Conservation (phyloP, 2,113 vertebrate species). For the Daphoenositta chrysoptera region DNA sequence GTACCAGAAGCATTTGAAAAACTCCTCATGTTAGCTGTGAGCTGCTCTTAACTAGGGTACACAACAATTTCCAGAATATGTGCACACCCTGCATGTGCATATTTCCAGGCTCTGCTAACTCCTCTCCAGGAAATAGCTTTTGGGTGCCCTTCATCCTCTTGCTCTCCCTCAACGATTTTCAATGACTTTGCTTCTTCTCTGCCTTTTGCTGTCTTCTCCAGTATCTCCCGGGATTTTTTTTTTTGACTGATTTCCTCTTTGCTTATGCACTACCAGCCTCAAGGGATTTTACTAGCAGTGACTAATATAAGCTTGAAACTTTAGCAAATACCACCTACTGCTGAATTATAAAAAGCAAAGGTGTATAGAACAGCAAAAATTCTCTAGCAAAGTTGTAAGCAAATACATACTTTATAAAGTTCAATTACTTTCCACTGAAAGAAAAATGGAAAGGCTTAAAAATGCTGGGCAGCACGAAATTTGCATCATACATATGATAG, state of each 20-base stretch:
- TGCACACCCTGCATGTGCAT: too few relatives aligned
- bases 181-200: not conserved
- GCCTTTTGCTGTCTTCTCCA: not conserved
- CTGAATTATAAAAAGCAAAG: conserved; percentile 48
- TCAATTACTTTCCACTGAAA: not conserved
- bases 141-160: not conserved
- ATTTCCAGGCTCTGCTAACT: not conserved
- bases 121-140: not conserved
- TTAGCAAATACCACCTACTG: conserved; percentile 47
- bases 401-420: not conserved
- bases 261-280: not conserved
- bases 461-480: not conserved
- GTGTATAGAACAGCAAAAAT: conserved; percentile 19
- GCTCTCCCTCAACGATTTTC: not conserved
- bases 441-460: not conserved
- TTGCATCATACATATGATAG: not conserved
- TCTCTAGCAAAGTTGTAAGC: not conserved
- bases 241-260: not conserved
- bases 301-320: conserved; percentile 9
- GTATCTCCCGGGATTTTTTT: not conserved
- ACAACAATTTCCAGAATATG: not conserved
- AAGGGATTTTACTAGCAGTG: not conserved
- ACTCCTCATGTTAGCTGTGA: rapidly evolving
- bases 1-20: not conserved
- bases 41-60: not conserved